Base-by-base conservation (phyloP, 2,797 vertebrate genomes). In the Spinus pinus region DNA sequence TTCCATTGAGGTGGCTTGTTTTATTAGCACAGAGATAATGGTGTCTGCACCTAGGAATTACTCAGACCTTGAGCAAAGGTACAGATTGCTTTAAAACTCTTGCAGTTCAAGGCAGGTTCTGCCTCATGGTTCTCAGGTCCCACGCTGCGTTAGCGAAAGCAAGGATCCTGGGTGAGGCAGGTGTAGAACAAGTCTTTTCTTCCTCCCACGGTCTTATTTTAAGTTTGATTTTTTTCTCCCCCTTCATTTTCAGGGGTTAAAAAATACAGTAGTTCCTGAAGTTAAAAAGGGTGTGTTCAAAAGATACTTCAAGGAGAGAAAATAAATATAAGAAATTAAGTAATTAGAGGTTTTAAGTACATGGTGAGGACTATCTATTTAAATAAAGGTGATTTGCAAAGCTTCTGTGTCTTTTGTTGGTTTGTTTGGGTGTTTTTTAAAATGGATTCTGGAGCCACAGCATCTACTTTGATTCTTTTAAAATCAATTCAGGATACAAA, bases 71-170 rank as follows among this genome's bases (percentile, higher is more conserved):
- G 9, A 82, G 49, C 6, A 3, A 33, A 62, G 47, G 44, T 58
- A 25, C 10, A 23, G n/a, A 42, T 77, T 85, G 54, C 60, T 80
- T 89, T 56, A 33, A 47, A 92, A 41, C 22, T 57, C 39, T 28
- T 77, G 35, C 47, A 82, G 1, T 92, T 78, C 6, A 10, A 60
- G 39, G 41, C 44, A 30, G 56, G n/a, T 80, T 93, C 65, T 79
- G 30, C 58, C 66, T 86, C 3, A 4, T 64, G 64, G 42, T 27
- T 89, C 60, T 82, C 23, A 0, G 41, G 57, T 85, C 56, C 64
- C 47, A 42, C 0, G 1, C 19, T 71, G 4, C 3, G 0, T 49
- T 89, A 64, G 21, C 0, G 0, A 70, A 80, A 74, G 41, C 41
- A 50, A 4, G 17, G 75, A 39, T 86, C 47, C 60, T 82, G 64